These are phyloP conservation scores for Sapayoa aenigma DNA, from an alignment of 2,113 vertebrate genomes.

Conservation along the genomic window DNA sequence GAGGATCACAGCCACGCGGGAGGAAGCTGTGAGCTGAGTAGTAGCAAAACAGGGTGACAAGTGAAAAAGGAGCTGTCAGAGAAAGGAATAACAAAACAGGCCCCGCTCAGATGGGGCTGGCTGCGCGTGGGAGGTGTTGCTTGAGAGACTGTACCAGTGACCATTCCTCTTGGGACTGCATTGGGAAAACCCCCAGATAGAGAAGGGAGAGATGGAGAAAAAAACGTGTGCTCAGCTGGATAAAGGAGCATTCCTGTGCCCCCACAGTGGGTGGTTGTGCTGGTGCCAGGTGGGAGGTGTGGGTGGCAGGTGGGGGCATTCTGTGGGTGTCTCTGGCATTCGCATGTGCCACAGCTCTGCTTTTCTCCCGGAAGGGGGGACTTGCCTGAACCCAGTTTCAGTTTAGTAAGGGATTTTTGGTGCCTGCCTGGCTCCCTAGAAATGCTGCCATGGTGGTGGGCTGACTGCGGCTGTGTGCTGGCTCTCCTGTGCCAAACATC, in stretches of 20 bases:
- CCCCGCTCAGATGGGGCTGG: slow-evolving; percentile 27
- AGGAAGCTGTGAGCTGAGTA: slow-evolving; percentile 60
- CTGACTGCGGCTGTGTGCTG: not conserved
- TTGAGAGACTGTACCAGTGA: slow-evolving; percentile 24
- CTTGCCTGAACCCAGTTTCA: not conserved
- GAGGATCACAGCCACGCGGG: not conserved
- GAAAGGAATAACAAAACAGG: slow-evolving; percentile 56
- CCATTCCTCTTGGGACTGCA: not conserved
- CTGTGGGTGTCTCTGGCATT: too few relatives aligned
- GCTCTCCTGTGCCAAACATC: not conserved
- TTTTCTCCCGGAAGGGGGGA: not conserved
- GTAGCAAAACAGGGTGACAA: slow-evolving; percentile 68
- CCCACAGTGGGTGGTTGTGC: accelerated
- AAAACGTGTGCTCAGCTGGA: accelerated
- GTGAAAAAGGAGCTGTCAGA: slow-evolving; percentile 63
- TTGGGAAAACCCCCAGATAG: not conserved
- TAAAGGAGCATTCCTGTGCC: accelerated
- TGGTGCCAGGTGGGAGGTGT: not conserved
- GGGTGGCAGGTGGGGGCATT: not conserved
- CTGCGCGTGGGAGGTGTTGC: slow-evolving; percentile 47
- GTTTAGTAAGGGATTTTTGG: not conserved
- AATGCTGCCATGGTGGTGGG: not conserved
- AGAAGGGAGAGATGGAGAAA: not conserved
- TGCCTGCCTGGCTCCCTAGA: not conserved
- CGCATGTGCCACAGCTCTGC: not conserved